These are phyloP conservation scores for Mesorhabditis belari DNA, from an alignment of 2,888 invertebrate genomes.

Conservation along the genomic window DNA sequence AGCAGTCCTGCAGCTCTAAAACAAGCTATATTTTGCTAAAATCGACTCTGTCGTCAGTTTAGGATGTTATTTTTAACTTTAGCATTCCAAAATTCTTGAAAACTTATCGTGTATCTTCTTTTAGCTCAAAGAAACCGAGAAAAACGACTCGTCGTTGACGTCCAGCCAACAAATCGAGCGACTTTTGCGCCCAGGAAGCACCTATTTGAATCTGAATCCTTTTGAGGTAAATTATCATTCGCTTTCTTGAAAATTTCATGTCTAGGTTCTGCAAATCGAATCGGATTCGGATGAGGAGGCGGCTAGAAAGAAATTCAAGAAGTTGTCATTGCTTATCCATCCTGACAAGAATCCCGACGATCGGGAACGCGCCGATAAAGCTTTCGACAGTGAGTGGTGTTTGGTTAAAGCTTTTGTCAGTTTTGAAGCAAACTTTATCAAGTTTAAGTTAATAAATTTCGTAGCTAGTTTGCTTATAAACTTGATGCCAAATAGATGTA, in stretches of 20 bases:
- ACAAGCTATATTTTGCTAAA: too few species aligned
- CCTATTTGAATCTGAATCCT: constrained; percentile 97
- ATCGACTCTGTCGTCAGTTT: too few species aligned
- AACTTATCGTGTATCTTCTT: too few species aligned
- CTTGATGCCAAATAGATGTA: neutral
- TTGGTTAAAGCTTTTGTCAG: constrained; percentile 56
- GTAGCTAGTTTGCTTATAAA: constrained; percentile 9
- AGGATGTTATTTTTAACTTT: too few species aligned
- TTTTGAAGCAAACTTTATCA: neutral
- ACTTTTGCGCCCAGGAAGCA: constrained; percentile 86
- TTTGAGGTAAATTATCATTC: constrained; percentile 55
- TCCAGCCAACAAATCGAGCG: constrained; percentile 94
- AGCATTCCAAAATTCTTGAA: too few species aligned
- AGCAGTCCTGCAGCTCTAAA: too few species aligned
- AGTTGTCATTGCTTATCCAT: constrained; percentile 92
- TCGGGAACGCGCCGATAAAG: constrained; percentile 76
- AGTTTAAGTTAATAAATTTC: constrained; percentile 3
- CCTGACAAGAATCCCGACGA: constrained; percentile 98
- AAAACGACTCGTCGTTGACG: constrained; percentile 89
- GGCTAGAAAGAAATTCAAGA: constrained; percentile 88
- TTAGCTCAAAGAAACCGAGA: constrained; percentile 97
- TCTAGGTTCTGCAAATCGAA: constrained; percentile 60
- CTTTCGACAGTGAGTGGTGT: constrained; percentile 60
- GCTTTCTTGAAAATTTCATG: neutral
- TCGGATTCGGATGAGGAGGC: constrained; percentile 81